phyloP scores from a whole-genome alignment of 2,113 vertebrate genomes.

The Leucosticte australis region DNA sequence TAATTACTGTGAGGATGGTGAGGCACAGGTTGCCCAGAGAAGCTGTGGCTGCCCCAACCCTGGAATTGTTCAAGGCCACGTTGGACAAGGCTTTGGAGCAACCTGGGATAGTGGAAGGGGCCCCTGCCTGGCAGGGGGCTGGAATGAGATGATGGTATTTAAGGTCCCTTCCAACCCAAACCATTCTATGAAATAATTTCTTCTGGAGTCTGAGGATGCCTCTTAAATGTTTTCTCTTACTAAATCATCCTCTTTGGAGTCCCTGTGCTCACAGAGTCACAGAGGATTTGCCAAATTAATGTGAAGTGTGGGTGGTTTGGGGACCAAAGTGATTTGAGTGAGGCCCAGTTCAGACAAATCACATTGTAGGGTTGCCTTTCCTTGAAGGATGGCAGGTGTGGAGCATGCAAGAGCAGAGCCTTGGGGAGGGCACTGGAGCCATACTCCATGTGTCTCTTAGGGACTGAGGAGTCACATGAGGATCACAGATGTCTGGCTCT shows the following conservation, averaged over 20 bases:
- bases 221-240: not conserved
- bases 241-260: not conserved
- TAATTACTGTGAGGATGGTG: not conserved
- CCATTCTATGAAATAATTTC: not conserved
- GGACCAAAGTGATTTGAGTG: not conserved
- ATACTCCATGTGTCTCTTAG: not conserved
- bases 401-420: not conserved
- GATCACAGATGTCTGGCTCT: not conserved
- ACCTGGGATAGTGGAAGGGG: accelerated
- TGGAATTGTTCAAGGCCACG: not conserved
- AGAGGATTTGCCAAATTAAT: not conserved
- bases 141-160: not conserved
- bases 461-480: not conserved
- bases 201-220: not conserved
- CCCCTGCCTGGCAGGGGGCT: not conserved
- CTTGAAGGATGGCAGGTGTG: not conserved
- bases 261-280: not conserved
- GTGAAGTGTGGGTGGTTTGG: not conserved
- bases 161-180: not conserved
- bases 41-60: not conserved
- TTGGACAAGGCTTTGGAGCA: not conserved
- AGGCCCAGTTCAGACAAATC: not conserved
- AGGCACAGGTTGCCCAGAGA: not conserved
- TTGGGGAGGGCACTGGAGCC: not conserved
- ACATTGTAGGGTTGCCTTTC: not conserved